phyloP scores from a whole-genome alignment of 64 coral and sea anemone genomes.

The Acropora tenuis region DNA sequence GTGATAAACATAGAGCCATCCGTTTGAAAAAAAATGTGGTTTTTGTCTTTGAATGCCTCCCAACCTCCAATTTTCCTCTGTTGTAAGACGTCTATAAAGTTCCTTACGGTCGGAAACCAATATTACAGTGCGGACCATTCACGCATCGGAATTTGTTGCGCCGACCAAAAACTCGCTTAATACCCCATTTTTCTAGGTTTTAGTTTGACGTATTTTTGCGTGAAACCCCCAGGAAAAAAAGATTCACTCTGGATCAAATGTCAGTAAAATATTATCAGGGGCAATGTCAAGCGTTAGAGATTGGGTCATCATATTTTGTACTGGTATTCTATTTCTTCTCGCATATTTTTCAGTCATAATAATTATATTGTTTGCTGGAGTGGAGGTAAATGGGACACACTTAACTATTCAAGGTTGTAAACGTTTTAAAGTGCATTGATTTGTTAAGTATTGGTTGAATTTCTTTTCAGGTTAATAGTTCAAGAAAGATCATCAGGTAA shows the following conservation, averaged over 20 bases:
- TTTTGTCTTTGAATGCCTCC: neutral
- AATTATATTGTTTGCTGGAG: neutral
- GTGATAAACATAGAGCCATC: neutral
- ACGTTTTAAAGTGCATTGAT: neutral
- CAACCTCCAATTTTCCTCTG: too few relatives aligned
- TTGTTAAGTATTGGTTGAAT: neutral
- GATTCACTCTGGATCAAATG: too few relatives aligned
- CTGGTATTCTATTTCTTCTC: neutral
- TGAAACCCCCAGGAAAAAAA: too few relatives aligned
- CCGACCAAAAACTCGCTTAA: neutral
- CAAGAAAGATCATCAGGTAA: conserved; percentile 41
- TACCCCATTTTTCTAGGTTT: neutral
- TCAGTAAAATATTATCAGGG: too few relatives aligned
- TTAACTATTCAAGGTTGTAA: neutral
- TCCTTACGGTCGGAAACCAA: too few relatives aligned
- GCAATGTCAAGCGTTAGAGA: too few relatives aligned
- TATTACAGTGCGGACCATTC: too few relatives aligned
- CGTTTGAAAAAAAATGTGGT: neutral
- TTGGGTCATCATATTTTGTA: too few relatives aligned
- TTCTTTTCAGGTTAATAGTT: conserved; percentile 16
- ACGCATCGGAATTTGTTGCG: conserved; percentile 14
- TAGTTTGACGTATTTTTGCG: too few relatives aligned
- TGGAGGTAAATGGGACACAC: too few relatives aligned
- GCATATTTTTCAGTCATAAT: neutral
- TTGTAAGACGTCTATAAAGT: too few relatives aligned